Evolutionary conservation across 1,140 invertebrate genomes (phyloP).

Genomic region (Dufourea novaeangliae): DNA sequence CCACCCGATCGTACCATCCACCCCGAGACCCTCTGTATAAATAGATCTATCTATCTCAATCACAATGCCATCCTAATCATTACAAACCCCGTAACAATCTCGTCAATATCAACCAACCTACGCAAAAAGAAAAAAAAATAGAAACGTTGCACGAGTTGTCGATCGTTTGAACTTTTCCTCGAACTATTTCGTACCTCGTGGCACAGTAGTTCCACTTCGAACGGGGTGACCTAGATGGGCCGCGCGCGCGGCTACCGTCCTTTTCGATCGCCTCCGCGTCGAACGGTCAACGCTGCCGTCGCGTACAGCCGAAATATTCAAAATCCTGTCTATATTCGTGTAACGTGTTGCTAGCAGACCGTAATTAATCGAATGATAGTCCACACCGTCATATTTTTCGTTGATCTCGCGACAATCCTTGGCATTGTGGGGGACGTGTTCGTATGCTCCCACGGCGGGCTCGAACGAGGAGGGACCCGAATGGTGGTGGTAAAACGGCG

Average conservation of each 20-base stretch:
- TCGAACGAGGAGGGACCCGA: constrained; percentile 6
- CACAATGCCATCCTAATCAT: background rate
- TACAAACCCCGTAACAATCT: background rate
- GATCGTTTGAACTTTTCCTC: background rate
- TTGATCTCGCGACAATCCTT: constrained; percentile 38
- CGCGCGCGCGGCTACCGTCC: background rate
- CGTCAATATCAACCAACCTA: background rate
- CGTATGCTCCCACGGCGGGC: no score
- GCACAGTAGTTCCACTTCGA: constrained; percentile 8
- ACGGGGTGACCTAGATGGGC: constrained; percentile 17
- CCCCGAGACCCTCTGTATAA: no score
- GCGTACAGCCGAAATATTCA: no score
- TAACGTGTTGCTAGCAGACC: background rate
- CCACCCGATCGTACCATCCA: no score
- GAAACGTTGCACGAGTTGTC: background rate
- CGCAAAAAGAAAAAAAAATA: background rate
- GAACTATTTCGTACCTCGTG: background rate
- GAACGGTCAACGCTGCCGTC: background rate
- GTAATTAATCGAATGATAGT: background rate
- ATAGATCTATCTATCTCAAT: no score
- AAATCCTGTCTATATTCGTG: no score
- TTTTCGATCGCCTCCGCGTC: background rate
- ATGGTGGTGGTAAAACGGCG: constrained; percentile 46
- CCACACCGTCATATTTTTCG: no score
- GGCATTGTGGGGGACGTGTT: constrained; percentile 49